Conservation (phyloP, 2,888 invertebrate species). For the Asteroscopus sphinx region DNA sequence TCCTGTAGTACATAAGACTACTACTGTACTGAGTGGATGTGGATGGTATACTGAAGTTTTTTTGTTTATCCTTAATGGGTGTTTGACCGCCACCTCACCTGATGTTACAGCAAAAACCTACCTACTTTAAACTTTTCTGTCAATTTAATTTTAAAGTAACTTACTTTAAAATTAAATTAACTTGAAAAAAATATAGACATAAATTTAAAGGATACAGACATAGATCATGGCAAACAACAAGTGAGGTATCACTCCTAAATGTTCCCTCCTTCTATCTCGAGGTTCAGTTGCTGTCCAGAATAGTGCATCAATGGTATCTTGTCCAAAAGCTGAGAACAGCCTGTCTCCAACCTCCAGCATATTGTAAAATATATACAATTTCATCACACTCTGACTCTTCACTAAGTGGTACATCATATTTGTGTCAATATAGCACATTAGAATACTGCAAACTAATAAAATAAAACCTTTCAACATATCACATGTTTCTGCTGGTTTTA, state of each 20-base stretch:
- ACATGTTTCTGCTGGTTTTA: conserved; percentile 97
- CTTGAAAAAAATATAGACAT: no score
- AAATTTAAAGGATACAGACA: conserved; percentile 96
- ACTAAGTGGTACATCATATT: conserved; percentile 99
- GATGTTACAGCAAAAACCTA: no score
- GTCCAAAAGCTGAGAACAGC: conserved; percentile 98
- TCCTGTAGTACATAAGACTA: no score
- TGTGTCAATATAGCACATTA: conserved; percentile 98
- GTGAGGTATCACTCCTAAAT: conserved; percentile 97
- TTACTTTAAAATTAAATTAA: no score
- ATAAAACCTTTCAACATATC: conserved; percentile 98
- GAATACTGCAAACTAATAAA: conserved; percentile 94
- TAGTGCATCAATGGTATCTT: conserved; percentile 99
- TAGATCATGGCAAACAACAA: conserved; percentile 97
- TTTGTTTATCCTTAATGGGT: no score
- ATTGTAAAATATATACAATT: conserved; percentile 99
- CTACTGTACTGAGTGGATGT: no score
- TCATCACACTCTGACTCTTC: conserved; percentile 99
- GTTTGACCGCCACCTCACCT: no score
- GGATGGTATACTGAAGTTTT: no score
- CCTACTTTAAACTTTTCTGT: no score
- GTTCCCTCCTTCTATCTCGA: conserved; percentile 94
- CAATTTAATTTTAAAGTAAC: no score
- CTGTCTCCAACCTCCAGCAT: conserved; percentile 99
- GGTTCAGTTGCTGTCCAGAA: conserved; percentile 99